A percentile compares a stretch with the other conserved stretches of the same genome.
These are phyloP conservation scores for Seira ritae DNA, from an alignment of 2,888 invertebrate genomes.

Conservation along the genomic window DNA sequence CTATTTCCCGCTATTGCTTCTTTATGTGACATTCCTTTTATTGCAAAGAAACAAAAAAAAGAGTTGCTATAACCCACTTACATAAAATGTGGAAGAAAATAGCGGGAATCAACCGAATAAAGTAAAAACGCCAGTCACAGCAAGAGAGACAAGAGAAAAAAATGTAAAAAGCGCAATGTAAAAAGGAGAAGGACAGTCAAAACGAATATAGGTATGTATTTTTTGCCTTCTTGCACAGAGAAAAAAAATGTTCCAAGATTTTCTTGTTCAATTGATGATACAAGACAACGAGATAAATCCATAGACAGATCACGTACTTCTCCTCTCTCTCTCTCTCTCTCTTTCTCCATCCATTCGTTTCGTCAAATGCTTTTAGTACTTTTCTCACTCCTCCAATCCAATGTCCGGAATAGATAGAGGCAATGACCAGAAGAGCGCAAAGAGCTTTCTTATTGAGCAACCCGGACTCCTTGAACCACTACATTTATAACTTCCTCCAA, in stretches of 20 bases:
- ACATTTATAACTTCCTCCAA: not conserved
- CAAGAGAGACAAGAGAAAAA: slow-evolving; percentile 16
- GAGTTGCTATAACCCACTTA: slow-evolving; percentile 55
- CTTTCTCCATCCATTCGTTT: too few relatives aligned
- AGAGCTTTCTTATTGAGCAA: too few relatives aligned
- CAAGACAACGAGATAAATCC: not conserved
- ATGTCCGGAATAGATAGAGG: too few relatives aligned
- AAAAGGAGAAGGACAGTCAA: not conserved
- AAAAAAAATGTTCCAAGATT: not conserved
- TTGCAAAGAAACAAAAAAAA: slow-evolving; percentile 16
- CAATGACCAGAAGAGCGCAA: too few relatives aligned
- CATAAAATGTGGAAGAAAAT: slow-evolving; percentile 49
- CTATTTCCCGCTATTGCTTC: slow-evolving; percentile 43
- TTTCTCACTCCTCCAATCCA: too few relatives aligned
- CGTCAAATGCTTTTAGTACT: too few relatives aligned
- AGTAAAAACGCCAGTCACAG: slow-evolving; percentile 30
- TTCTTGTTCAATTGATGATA: not conserved
- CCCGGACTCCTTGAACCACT: too few relatives aligned
- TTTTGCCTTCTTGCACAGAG: not conserved
- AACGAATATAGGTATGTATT: too few relatives aligned
- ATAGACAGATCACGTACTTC: not conserved
- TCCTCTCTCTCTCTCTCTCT: too few relatives aligned
- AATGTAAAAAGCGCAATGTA: slow-evolving; percentile 10
- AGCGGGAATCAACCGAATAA: slow-evolving; percentile 4
- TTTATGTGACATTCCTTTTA: slow-evolving; percentile 55